Base-by-base conservation (phyloP, 2,888 invertebrate species). In the Euspilapteryx auroguttella region DNA sequence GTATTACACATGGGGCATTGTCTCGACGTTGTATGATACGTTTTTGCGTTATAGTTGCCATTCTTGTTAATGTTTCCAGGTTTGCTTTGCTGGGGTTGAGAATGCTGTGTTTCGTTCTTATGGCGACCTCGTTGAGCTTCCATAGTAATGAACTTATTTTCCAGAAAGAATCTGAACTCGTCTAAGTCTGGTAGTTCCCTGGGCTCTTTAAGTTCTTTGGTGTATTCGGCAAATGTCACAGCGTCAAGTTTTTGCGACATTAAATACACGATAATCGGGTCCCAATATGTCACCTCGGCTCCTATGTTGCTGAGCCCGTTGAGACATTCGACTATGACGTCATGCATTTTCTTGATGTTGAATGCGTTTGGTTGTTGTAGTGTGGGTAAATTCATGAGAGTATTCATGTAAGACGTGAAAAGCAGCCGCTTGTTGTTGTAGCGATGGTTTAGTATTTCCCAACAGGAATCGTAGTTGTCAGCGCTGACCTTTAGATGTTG, bases 401-500 rank as follows among this genome's bases (percentile, higher is more conserved):
- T 29, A 9, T 29, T 29, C 24, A 29, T 20, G 11, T 14, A 13
- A 9, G 14, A 11, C 12, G 10, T 10, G 10, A 24, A 24, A 5
- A n/a, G 13, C 7, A 24, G 13, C 4, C 10, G 24, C 12, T 10
- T 7, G 10, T 24, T 29, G 23, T 37, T 32, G 24, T 35, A 39
- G 6, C 39, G 30, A 8, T 41, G 32, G 2, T 12, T 28, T 4
- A 39, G 12, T 25, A 38, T 37, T n/a, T 38, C 30, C 36, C 37
- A 41, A 13, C 36, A 35, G 1, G 33, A 24, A 2, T 26, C 21
- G 15, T 38, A 40, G 24, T 37, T 40, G 2, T 42, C 39, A 7
- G 40, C 33, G 21, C 35, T 42, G 10, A 38, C 30, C 10, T 11
- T 12, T 2, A 40, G 28, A 34, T 44, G 41, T 14, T 39, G 38